phyloP scores from a whole-genome alignment of 2,888 invertebrate genomes.

The Polietes domitor region DNA sequence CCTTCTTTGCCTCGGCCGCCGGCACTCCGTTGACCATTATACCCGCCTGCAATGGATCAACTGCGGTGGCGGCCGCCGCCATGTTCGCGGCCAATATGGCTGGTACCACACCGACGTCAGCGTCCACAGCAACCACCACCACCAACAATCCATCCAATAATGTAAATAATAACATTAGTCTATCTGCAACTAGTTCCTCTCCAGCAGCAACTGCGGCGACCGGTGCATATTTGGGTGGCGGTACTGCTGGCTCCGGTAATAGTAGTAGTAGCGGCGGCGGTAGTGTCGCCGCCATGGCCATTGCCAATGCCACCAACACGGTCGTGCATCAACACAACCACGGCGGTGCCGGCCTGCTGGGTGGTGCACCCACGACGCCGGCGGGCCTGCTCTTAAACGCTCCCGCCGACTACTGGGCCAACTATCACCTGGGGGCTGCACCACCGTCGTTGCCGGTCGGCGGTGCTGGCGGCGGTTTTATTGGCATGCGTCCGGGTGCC shows the following conservation, averaged over 20 bases:
- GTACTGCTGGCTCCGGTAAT: conserved; percentile 44
- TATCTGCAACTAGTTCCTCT: conserved; percentile 80
- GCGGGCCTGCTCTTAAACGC: conserved; percentile 26
- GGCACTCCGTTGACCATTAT: conserved; percentile 76
- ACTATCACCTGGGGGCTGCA: conserved; percentile 26
- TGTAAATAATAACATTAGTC: conserved; percentile 81
- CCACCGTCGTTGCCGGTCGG: conserved; percentile 5
- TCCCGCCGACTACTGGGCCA: conserved; percentile 33
- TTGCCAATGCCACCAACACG: conserved; percentile 46
- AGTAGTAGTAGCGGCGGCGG: conserved; percentile 44
- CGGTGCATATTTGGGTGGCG: conserved; percentile 54
- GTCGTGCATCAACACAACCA: conserved; percentile 18
- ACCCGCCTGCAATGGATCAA: conserved; percentile 74
- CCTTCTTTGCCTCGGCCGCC: conserved; percentile 73
- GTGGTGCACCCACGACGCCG: conserved; percentile 48
- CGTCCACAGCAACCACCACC: conserved; percentile 65
- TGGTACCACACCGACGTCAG: conserved; percentile 71
- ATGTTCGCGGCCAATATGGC: conserved; percentile 76
- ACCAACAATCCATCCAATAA: conserved; percentile 75
- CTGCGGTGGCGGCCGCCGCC: conserved; percentile 75
- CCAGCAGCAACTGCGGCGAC: conserved; percentile 69
- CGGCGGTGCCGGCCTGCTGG: conserved; percentile 58
- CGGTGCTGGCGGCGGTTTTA: conserved; percentile 47
- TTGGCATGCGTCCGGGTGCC: conserved; percentile 63
- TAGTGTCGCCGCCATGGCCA: conserved; percentile 46